Evolutionary conservation across 2,888 invertebrate species (phyloP), one percentile per base, ranked within the genome.

Genomic region (Drosophila setosimentum): DNA sequence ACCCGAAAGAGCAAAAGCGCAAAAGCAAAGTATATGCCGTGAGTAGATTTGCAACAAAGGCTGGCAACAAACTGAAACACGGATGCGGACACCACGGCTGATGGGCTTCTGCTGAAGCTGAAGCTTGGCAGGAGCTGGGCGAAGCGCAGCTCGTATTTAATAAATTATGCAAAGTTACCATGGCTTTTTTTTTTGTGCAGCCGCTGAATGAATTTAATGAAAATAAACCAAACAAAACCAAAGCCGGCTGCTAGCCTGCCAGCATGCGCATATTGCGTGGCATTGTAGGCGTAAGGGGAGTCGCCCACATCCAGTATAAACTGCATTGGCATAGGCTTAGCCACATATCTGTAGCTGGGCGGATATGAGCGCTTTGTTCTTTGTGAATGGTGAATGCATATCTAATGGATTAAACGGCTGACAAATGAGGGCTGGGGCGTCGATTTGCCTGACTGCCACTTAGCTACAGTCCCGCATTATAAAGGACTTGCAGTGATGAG

Each of bases 121-220:
- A 21, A 59, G 27, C 66, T 61, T 6, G 18, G 24, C 16, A 16
- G 45, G 45, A 45, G 27, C 18, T 27, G 13, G 4, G 35, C 35
- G n/a, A 24, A 30, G 29, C 42, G 45, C 48, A 51, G 59, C 57
- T 82, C 79, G 80, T 82, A 83, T 82, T 82, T 83, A 82, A 82
- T 82, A 82, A 82, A 82, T 82, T 82, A 82, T 82, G 83, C 83
- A 83, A 82, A 83, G 81, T 82, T 82, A 76, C 81, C 76, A 81
- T 74, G 45, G 45, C 0, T 13, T 18, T 50, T 65, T 67, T 65
- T 58, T 49, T 58, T 54, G 24, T 42, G 33, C 50, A 37, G 57
- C 40, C 68, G 49, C 49, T 58, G 61, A 79, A 70, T 67, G 71
- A 82, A 79, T 76, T 76, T 70, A 71, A 68, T 69, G 80, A 73